Evolutionary conservation across 1,140 invertebrate species (phyloP), one percentile per base, ranked within the genome.

Genomic region (Drosophila pallidifrons): DNA sequence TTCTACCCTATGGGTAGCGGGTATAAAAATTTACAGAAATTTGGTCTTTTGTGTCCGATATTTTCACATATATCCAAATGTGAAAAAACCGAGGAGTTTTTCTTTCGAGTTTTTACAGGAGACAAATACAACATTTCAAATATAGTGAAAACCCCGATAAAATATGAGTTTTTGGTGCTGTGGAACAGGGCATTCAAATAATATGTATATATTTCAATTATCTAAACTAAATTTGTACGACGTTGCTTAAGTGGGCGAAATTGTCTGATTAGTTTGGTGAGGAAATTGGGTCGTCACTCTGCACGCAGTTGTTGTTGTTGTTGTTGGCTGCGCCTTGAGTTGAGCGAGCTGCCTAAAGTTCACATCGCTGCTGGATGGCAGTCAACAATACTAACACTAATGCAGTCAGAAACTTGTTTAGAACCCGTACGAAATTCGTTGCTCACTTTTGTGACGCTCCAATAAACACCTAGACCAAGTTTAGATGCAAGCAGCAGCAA

Each of bases 381-480:
- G 25, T 45, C 16, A 71, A 35, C 45, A 16, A 41, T 20, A 51
- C 10, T 8, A 69, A 65, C 7, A 51, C 10, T 11, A 69, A 65
- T 7, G 41, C 32, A 35, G 5, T 11, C 68, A 63, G 47, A 75
- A 70, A 64, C 72, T 70, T 32, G 66, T 71, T 75, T 51, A 49
- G 68, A 64, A 65, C 73, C 65, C 46, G 59, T 45, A 71, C 45
- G 52, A 59, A 64, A 75, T 58, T 64, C 45, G 51, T 58, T 64
- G 66, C 80, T 78, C 82, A 68, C 79, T 81, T 87, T 88, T 82
- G 83, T 69, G 51, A 64, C 72, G 83, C 83, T 88, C 83, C 80
- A 88, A 80, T 87, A 87, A 87, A 47, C 85, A 88, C 77, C 64
- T 77, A 80, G 77, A 82, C 61, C 80, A 80, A 82, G 69, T 80